Conservation (phyloP, 30 jellyfish, hydroid and myxozoan genomes). For the Aurelia aurita region DNA sequence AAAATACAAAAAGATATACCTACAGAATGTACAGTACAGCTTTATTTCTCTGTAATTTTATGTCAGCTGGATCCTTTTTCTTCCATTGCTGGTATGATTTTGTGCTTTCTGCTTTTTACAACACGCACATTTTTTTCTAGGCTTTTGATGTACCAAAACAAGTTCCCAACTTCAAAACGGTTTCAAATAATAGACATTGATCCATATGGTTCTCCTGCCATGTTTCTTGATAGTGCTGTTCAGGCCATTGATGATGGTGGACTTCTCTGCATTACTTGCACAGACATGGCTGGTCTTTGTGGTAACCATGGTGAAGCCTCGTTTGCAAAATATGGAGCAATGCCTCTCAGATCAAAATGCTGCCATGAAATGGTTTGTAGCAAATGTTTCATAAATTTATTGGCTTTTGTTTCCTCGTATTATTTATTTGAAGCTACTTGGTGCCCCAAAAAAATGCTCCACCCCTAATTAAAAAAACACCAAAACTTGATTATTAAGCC, state of each 20-base stretch:
- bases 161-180: slow-evolving; percentile 59
- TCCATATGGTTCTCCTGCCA: slow-evolving; percentile 99
- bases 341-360: slow-evolving; percentile 90
- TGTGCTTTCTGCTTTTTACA: too few relatives aligned
- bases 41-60: too few relatives aligned
- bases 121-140: slow-evolving; percentile 38
- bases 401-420: too few relatives aligned
- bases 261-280: slow-evolving; percentile 97
- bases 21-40: too few relatives aligned
- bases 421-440: too few relatives aligned
- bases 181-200: slow-evolving; percentile 92
- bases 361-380: slow-evolving; percentile 98
- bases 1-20: too few relatives aligned
- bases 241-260: slow-evolving; percentile 99
- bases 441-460: too few relatives aligned
- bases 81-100: too few relatives aligned
- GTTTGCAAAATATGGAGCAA: slow-evolving; percentile 93
- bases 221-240: slow-evolving; percentile 97
- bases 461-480: too few relatives aligned
- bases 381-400: too few relatives aligned
- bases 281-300: slow-evolving; percentile 99
- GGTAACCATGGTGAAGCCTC: slow-evolving; percentile 99
- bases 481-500: too few relatives aligned
- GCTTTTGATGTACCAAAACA: slow-evolving; percentile 76
- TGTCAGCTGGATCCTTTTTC: too few relatives aligned